Conservation (phyloP, 2,888 invertebrate genomes). For the Pardosa pseudoannulata region DNA sequence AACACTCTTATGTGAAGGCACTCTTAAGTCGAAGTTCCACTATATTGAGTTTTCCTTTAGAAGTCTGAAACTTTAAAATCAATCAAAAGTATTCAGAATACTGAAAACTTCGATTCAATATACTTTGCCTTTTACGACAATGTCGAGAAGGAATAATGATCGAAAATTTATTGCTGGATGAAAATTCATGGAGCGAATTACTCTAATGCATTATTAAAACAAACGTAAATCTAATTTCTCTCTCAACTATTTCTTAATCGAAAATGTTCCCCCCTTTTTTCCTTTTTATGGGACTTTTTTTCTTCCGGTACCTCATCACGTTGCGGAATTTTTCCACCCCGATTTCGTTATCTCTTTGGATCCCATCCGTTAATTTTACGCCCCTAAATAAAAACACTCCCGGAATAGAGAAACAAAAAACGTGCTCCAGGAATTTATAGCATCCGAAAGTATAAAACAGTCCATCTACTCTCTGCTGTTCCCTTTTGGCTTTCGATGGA, state of each 20-base stretch:
- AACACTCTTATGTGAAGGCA: too few species aligned
- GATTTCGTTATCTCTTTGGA: neutral
- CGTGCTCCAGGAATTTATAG: conserved; percentile 7
- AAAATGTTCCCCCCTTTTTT: neutral
- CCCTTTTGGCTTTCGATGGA: conserved; percentile 41
- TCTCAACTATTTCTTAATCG: neutral
- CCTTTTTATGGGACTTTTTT: neutral
- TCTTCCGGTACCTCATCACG: neutral
- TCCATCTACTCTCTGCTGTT: conserved; percentile 50
- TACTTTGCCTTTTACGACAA: too few species aligned
- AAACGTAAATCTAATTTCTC: neutral
- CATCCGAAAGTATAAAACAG: conserved; percentile 68
- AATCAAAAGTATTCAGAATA: too few species aligned
- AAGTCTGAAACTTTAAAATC: too few species aligned
- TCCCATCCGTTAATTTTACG: conserved; percentile 17
- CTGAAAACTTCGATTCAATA: too few species aligned
- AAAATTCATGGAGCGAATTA: too few species aligned
- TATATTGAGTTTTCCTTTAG: too few species aligned
- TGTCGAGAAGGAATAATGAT: too few species aligned
- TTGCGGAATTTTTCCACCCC: neutral
- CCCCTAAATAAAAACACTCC: neutral
- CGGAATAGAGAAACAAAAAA: neutral
- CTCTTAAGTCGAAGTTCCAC: too few species aligned
- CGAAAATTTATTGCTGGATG: too few species aligned
- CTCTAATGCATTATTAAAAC: neutral